A percentile compares a stretch with the other conserved stretches of the same genome.
phyloP scores from a whole-genome alignment of 2,797 vertebrate species.

The Acanthopagrus latus region DNA sequence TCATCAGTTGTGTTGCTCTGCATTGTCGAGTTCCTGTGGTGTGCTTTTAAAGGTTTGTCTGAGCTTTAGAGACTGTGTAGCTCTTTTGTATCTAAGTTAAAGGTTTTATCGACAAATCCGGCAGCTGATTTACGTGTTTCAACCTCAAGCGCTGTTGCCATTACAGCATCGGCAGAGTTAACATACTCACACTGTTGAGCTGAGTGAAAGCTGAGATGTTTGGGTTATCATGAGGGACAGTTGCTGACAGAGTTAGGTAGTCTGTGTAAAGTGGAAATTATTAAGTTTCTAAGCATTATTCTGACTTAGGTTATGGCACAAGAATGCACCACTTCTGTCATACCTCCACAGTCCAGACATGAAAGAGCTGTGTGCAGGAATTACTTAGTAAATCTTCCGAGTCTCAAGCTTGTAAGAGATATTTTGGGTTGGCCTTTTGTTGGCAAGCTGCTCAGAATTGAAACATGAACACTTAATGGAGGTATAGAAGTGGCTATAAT shows the following conservation, averaged over 20 bases:
- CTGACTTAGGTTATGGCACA: background rate
- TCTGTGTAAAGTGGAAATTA: background rate
- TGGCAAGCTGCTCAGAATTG: background rate
- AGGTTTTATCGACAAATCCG: constrained; percentile 22
- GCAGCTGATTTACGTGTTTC: background rate
- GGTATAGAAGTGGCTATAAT: background rate
- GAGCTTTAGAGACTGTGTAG: constrained; percentile 32
- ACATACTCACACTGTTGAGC: background rate
- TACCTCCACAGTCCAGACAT: background rate
- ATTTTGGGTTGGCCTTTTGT: background rate
- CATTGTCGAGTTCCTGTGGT: constrained; percentile 70
- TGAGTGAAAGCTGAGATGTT: constrained; percentile 9
- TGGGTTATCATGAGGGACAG: background rate
- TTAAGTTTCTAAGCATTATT: background rate
- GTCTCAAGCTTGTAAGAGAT: too few species aligned
- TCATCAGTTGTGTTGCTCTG: constrained; percentile 61
- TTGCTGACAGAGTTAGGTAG: background rate
- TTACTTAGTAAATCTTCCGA: background rate
- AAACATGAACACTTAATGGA: background rate
- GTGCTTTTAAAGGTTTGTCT: constrained; percentile 59
- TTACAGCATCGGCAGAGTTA: background rate
- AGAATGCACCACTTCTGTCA: background rate
- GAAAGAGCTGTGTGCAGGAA: background rate
- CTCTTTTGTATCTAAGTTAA: constrained; percentile 47
- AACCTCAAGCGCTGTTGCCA: background rate